These are phyloP conservation scores for Catalaphyllia jardinei DNA, from an alignment of 64 coral and sea anemone species.

Conservation along the genomic window DNA sequence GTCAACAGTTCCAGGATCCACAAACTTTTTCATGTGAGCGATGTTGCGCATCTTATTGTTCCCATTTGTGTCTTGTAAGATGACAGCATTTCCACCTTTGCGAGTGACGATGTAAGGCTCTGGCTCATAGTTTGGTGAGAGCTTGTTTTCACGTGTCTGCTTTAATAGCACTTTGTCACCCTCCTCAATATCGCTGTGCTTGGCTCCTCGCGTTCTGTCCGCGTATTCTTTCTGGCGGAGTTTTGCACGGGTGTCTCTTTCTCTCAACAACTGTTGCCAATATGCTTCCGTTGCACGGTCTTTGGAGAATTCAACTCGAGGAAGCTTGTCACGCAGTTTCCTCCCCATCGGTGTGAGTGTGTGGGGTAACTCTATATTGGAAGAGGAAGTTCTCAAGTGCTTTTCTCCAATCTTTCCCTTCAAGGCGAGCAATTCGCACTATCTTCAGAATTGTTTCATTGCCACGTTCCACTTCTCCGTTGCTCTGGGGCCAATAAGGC, in stretches of 20 bases:
- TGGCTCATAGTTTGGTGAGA: slow-evolving; percentile 38
- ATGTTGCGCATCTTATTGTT: slow-evolving; percentile 17
- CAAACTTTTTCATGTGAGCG: neutral
- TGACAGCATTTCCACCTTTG: slow-evolving; percentile 35
- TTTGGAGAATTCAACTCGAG: slow-evolving; percentile 12
- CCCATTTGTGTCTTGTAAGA: slow-evolving; percentile 2
- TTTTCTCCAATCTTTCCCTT: slow-evolving; percentile 47
- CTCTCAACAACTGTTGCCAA: slow-evolving; percentile 33
- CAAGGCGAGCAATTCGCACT: slow-evolving; percentile 50
- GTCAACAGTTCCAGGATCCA: neutral
- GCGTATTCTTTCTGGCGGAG: neutral
- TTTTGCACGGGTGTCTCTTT: slow-evolving; percentile 50
- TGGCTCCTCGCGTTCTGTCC: slow-evolving; percentile 17
- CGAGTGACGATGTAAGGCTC: slow-evolving; percentile 6
- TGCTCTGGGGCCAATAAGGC: slow-evolving; percentile 65
- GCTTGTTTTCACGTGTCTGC: slow-evolving; percentile 59
- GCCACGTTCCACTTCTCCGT: slow-evolving; percentile 57
- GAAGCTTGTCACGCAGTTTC: slow-evolving; percentile 50
- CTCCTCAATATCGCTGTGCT: slow-evolving; percentile 30
- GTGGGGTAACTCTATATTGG: slow-evolving; percentile 45
- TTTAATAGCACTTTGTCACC: slow-evolving; percentile 63
- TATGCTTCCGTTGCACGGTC: slow-evolving; percentile 36
- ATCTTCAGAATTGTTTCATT: slow-evolving; percentile 63
- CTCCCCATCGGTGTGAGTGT: slow-evolving; percentile 49
- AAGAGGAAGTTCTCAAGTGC: slow-evolving; percentile 40